Base-by-base conservation (phyloP, 2,113 vertebrate species). In the Dipodomys spectabilis region DNA sequence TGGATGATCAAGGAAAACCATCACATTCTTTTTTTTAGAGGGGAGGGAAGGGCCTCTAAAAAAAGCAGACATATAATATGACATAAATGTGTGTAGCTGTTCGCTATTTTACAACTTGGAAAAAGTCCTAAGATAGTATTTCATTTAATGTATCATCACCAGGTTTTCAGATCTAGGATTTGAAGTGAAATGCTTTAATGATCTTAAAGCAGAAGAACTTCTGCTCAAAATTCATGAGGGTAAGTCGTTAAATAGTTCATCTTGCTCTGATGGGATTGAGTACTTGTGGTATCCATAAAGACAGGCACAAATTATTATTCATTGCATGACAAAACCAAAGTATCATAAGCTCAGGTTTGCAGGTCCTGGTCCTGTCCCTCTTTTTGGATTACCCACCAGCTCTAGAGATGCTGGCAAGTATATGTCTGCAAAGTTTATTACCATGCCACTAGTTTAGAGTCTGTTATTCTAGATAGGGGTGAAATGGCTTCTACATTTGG, bases 81-180 rank as follows among this genome's bases (percentile, higher is more conserved):
- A 77, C 53, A 81, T 62, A 85, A 80, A 84, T 44, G 53, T 65
- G 19, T 73, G 19, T 23, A 72, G 69, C 67, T 32, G 39, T 5
- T 79, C 78, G 27, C 57, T 35, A 25, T 68, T 9, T 25, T 71
- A 65, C 18, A 18, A 53, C 45, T 81, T 6, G 69, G 32, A 60
- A 73, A 22, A 69, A 27, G 32, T 82, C 28, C 2, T 49, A 64
- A 77, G 45, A n/a, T 93, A 69, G 94, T 64, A 6, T n/a, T 88
- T 49, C 44, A 8, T 94, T 82, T 77, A 30, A 13, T 77, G 9
- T 92, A 1, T 94, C 67, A 53, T 94, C 67, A 53, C 84, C 82
- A 99, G 99, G 95, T 97, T 99, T 95, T 35, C 67, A 45, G 98
- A 98, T 0, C 98, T 99, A 71, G 98, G 98, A 72, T 99, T 99